phyloP scores from a whole-genome alignment of 2,797 vertebrate genomes.

The Eidolon dupreanum region DNA sequence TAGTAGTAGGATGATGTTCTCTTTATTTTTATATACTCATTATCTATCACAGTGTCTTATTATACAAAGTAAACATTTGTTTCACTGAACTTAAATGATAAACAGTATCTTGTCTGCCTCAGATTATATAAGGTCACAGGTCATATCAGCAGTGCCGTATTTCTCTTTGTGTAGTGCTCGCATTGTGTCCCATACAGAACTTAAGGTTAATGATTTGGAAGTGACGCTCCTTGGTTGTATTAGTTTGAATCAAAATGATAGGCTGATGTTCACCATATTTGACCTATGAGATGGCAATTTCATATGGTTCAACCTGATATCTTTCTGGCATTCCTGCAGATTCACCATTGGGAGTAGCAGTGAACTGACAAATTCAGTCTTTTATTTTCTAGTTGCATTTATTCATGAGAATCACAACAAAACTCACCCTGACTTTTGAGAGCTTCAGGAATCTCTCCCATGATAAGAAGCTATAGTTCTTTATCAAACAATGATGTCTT shows the following conservation, averaged over 20 bases:
- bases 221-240: conserved; percentile 4
- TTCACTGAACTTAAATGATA: neutral
- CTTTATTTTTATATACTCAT: neutral
- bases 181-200: neutral
- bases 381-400: conserved; percentile 24
- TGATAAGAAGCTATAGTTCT: neutral
- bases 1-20: neutral
- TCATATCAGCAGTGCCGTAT: neutral
- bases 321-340: conserved; percentile 13
- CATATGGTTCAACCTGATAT: neutral
- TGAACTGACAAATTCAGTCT: neutral
- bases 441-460: neutral
- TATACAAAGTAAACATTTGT: conserved; percentile 12
- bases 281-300: neutral
- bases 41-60: neutral
- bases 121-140: neutral
- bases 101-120: neutral
- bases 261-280: neutral
- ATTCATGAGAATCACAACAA: neutral
- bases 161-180: conserved; percentile 17
- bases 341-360: neutral
- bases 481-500: conserved; percentile 39
- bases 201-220: conserved; percentile 13
- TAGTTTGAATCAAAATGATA: neutral
- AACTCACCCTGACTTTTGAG: conserved; percentile 12